Percentiles rank a stretch among this genome's conserved stretches.
These are phyloP conservation scores for Iphiclides podalirius DNA, from an alignment of 2,888 invertebrate species.

Conservation along the genomic window DNA sequence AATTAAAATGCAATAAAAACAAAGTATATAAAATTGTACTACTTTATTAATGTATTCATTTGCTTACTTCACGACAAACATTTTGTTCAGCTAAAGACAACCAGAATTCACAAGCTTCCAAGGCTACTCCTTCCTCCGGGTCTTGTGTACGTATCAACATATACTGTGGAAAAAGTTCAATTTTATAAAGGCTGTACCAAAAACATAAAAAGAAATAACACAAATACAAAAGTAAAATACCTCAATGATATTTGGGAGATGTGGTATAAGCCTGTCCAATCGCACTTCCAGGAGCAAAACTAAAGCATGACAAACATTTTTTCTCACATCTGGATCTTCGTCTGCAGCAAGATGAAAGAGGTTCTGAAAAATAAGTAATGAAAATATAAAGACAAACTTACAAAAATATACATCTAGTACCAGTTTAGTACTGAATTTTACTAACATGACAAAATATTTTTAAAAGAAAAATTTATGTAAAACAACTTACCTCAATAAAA, in stretches of 20 bases:
- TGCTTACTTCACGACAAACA: slow-evolving; percentile 88
- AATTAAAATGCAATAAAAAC: too few species aligned
- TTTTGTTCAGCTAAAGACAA: slow-evolving; percentile 96
- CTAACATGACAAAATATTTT: too few species aligned
- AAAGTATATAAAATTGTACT: too few species aligned
- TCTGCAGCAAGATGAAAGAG: slow-evolving; percentile 97
- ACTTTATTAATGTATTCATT: too few species aligned
- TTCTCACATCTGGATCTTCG: slow-evolving; percentile 97
- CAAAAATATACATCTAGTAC: too few species aligned
- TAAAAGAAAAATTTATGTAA: not conserved
- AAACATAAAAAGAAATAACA: slow-evolving; percentile 1
- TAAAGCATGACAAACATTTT: slow-evolving; percentile 98
- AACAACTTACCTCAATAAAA: slow-evolving; percentile 86
- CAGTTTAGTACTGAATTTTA: too few species aligned
- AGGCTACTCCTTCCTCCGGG: slow-evolving; percentile 94
- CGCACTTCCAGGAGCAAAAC: slow-evolving; percentile 98
- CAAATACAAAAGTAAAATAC: slow-evolving; percentile 52
- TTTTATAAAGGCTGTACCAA: too few species aligned
- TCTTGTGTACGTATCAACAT: slow-evolving; percentile 98
- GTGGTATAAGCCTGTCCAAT: slow-evolving; percentile 95
- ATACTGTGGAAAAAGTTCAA: slow-evolving; percentile 81
- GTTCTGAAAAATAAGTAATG: slow-evolving; percentile 77
- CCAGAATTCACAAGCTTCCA: slow-evolving; percentile 99
- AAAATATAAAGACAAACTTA: slow-evolving; percentile 1
- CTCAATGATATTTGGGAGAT: slow-evolving; percentile 98